Base-by-base conservation (phyloP, 2,888 invertebrate species). In the Tortrix viridana region DNA sequence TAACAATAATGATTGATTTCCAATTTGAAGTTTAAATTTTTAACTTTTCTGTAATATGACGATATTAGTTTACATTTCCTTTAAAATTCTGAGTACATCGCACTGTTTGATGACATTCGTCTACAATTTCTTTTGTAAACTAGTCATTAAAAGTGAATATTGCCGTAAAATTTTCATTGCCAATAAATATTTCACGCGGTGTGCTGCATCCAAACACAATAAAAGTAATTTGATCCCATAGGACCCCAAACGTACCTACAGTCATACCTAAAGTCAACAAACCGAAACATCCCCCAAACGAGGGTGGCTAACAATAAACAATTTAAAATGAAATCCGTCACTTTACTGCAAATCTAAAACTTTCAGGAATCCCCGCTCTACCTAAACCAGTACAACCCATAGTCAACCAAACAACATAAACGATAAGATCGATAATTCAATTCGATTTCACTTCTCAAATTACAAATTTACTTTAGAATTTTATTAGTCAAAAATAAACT, bases 311-410 rank as follows among this genome's bases (percentile, higher is more conserved):
- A 77, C 76, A 79, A 76, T 81, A 82, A 86, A 82, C 85, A 85
- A 84, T 85, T 86, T 82, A 83, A 84, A 83, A 83, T 81, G 82
- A 79, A 84, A 86, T 87, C 85, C 76, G 77, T 82, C 80, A 80
- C 79, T 61, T 59, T 71, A 74, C 72, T 74, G 74, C 78, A 77
- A 80, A 80, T 76, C 76, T 71, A 79, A 81, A 85, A 84, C 78
- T 83, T 82, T 81, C 73, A 74, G 74, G 74, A 74, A 74, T 74
- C 72, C 63, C 65, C 69, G 70, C 69, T 69, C 72, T 71, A 72
- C 71, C 71, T 67, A 69, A 65, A 58, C 58, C 46, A 55, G 7
- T 26, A 20, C 67, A 70, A 47, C 54, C 69, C 0, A 82, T 77
- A 77, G 66, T 62, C 48, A 66, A 41, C 71, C 67, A 69, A 85